Conservation (phyloP, 2,113 vertebrate species). For the Azemiops feae region DNA sequence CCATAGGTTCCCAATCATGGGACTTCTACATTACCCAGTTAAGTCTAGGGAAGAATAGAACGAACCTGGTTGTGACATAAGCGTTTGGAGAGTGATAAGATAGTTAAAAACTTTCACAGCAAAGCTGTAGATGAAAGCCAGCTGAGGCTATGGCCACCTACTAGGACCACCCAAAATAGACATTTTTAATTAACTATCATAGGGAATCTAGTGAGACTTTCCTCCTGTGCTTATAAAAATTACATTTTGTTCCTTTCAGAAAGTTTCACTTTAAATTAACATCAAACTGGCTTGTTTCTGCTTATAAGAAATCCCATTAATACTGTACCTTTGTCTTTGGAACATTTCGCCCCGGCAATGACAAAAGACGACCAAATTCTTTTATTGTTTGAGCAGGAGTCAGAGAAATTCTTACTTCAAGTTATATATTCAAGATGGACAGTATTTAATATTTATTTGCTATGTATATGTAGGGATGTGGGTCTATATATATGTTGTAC, state of each 20-base stretch:
- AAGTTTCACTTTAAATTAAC: slow-evolving; percentile 21
- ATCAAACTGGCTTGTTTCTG: slow-evolving; percentile 24
- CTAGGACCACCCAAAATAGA: slow-evolving; percentile 37
- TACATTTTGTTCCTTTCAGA: slow-evolving; percentile 20
- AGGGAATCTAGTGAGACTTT: slow-evolving; percentile 21
- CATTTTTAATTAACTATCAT: slow-evolving; percentile 39
- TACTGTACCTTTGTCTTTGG: slow-evolving; percentile 39
- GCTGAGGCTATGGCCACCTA: slow-evolving; percentile 55
- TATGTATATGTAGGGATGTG: no score
- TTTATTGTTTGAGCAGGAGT: slow-evolving; percentile 55
- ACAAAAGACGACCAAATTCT: slow-evolving; percentile 45
- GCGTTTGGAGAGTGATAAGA: slow-evolving; percentile 43
- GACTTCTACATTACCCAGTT: background rate
- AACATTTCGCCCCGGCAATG: slow-evolving; percentile 29
- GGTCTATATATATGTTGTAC: no score
- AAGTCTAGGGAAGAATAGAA: slow-evolving; percentile 1
- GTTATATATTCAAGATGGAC: no score
- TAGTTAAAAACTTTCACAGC: slow-evolving; percentile 55
- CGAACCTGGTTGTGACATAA: slow-evolving; percentile 31
- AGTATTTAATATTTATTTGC: no score
- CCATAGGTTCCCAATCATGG: background rate
- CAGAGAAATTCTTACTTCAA: slow-evolving; percentile 50
- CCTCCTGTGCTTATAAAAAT: slow-evolving; percentile 38
- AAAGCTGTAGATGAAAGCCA: slow-evolving; percentile 50
- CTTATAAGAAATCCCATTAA: slow-evolving; percentile 26